phyloP scores from a whole-genome alignment of 2,888 invertebrate genomes.

The Tipula helvola region DNA sequence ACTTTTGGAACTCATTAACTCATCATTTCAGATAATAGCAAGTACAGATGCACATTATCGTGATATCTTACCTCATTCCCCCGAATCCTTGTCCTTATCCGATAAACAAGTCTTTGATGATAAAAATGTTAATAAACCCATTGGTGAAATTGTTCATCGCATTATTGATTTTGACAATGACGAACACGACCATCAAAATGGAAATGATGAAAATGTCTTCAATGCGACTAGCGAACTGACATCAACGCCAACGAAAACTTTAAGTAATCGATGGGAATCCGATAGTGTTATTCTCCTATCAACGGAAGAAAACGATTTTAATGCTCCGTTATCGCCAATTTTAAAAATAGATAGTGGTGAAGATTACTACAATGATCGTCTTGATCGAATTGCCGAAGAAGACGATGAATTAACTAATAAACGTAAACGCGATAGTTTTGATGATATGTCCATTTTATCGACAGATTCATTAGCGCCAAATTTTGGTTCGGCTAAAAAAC shows the following conservation, averaged over 20 bases:
- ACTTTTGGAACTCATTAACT: neutral
- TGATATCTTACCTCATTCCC: slow-evolving; percentile 24
- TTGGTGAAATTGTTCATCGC: neutral
- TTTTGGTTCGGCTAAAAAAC: slow-evolving; percentile 28
- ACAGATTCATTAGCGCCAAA: slow-evolving; percentile 29
- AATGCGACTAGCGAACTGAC: neutral
- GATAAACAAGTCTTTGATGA: slow-evolving; percentile 15
- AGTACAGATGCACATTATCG: slow-evolving; percentile 35
- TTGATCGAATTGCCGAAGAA: slow-evolving; percentile 28
- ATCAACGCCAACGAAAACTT: neutral
- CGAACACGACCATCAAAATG: slow-evolving; percentile 17
- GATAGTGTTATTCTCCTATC: slow-evolving; percentile 20
- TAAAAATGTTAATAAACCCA: neutral
- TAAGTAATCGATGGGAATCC: neutral
- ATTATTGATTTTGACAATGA: neutral
- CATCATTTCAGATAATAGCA: slow-evolving; percentile 32
- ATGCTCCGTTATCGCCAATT: slow-evolving; percentile 30
- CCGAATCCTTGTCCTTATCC: slow-evolving; percentile 15
- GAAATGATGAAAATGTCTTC: neutral
- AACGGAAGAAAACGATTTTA: slow-evolving; percentile 22
- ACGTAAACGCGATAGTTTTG: slow-evolving; percentile 32
- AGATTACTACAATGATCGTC: neutral
- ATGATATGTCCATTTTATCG: slow-evolving; percentile 31
- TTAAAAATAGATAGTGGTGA: slow-evolving; percentile 16
- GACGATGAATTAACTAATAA: slow-evolving; percentile 30